Percentiles rank a stretch among this genome's conserved stretches.
Evolutionary conservation across 2,888 invertebrate genomes (phyloP).

Genomic region (Drosophila recens): DNA sequence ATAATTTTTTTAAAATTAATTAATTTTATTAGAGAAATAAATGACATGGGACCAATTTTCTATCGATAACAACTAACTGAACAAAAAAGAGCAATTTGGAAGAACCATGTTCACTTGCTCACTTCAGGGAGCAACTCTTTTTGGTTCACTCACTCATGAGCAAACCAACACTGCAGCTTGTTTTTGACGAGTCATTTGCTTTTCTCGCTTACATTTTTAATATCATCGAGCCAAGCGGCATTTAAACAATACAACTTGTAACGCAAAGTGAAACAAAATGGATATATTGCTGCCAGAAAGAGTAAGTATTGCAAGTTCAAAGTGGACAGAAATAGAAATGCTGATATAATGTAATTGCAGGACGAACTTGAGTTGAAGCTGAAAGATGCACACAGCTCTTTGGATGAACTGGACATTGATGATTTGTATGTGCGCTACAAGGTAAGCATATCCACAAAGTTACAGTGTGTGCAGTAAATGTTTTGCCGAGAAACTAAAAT

Average conservation of each 20-base stretch:
- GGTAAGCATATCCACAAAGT: constrained; percentile 86
- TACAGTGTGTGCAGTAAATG: background rate
- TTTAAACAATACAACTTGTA: constrained; percentile 30
- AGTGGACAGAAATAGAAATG: background rate
- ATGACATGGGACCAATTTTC: too few relatives aligned
- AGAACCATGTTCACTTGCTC: too few relatives aligned
- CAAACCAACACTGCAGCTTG: too few relatives aligned
- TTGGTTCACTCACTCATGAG: too few relatives aligned
- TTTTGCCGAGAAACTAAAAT: background rate
- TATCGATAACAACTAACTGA: too few relatives aligned
- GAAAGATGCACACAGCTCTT: constrained; percentile 88
- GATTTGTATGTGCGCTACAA: constrained; percentile 98
- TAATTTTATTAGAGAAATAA: too few relatives aligned
- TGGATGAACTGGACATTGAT: constrained; percentile 94
- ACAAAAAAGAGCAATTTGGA: too few relatives aligned
- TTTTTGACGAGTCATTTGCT: constrained; percentile 76
- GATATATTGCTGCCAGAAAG: constrained; percentile 61
- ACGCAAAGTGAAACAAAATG: constrained; percentile 50
- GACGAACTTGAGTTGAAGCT: constrained; percentile 90
- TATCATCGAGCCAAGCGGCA: constrained; percentile 33
- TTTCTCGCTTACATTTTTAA: constrained; percentile 23
- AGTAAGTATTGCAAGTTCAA: constrained; percentile 31
- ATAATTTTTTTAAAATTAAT: too few relatives aligned
- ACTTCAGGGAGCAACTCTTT: too few relatives aligned
- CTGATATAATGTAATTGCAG: constrained; percentile 80